Base-by-base conservation (phyloP, 2,797 vertebrate genomes). In the Falco biarmicus region DNA sequence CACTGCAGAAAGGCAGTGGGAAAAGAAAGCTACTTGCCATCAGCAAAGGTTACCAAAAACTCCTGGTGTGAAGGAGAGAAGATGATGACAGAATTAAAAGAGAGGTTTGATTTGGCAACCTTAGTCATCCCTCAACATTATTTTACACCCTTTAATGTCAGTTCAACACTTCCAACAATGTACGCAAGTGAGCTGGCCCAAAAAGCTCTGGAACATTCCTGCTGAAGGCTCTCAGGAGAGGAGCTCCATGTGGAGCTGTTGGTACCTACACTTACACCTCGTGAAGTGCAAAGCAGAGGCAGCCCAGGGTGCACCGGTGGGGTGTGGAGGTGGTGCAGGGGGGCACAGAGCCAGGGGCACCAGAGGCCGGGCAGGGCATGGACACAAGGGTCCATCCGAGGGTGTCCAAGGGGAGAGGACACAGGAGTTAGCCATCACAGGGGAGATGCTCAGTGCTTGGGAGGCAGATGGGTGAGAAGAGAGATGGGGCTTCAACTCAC, bases 381-480 rank as follows among this genome's bases (percentile, higher is more conserved):
- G 74, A 25, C 34, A 34, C 7, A 14, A 19, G 20, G 31, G 41
- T 43, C 41, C 14, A 15, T 43, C 41, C 4, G 41, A 50, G 8
- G 51, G 14, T 28, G 24, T 24, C 22, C 1, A 1, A 76, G 28
- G 6, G 32, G 20, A 66, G 24, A 22, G 5, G 21, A 11, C 28
- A 26, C 2, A 0, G 34, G 59, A 48, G 7, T 29, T 6, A 26
- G 22, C 16, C 7, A 5, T 45, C 7, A 0, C 1, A 1, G 25
- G 31, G 15, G 48, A 68, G 73, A 29, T 28, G 29, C 29, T 61
- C 41, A 20, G 34, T 31, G 28, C n/a, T 37, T 68, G 37, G 43
- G 37, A 71, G 29, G 61, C 20, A 70, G 43, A 34, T 14, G n/a
- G 15, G 32, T 45, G 47, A 80, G 41, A 17, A 84, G 45, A 68